A percentile compares a stretch with the other conserved stretches of the same genome.
Conservation (phyloP, 2,113 vertebrate genomes). For the Macquaria ambigua region DNA sequence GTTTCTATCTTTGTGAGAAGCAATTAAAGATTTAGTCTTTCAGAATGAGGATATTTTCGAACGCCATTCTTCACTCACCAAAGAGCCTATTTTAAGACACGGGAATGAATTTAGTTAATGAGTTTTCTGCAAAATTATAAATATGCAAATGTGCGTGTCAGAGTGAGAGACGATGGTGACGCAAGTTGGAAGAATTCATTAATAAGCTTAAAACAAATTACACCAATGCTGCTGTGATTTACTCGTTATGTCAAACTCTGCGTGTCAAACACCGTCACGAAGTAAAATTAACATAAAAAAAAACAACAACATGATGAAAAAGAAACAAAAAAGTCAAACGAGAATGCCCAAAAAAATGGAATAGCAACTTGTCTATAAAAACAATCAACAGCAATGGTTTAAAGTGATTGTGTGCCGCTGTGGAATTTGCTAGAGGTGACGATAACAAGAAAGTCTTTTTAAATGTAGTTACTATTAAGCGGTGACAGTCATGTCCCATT, state of each 20-base stretch:
- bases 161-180: neutral
- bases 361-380: constrained; percentile 58
- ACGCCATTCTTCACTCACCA: neutral
- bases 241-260: neutral
- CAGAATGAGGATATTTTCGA: constrained; percentile 12
- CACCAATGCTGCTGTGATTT: neutral
- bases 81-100: constrained; percentile 10
- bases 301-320: constrained; percentile 32
- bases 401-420: constrained; percentile 83
- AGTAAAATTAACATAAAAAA: constrained; percentile 16
- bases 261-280: constrained; percentile 13
- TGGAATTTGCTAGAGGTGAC: constrained; percentile 66
- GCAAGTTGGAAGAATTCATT: neutral
- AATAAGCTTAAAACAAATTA: neutral
- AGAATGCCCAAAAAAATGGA: constrained; percentile 74
- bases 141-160: constrained; percentile 22
- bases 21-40: neutral
- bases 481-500: neutral
- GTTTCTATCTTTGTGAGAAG: constrained; percentile 11
- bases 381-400: constrained; percentile 48
- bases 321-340: constrained; percentile 8
- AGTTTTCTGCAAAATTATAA: constrained; percentile 5
- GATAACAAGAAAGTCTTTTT: neutral
- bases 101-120: neutral
- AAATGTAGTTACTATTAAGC: neutral